phyloP scores from a whole-genome alignment of 2,888 invertebrate genomes.

The Nomada ruficornis region DNA sequence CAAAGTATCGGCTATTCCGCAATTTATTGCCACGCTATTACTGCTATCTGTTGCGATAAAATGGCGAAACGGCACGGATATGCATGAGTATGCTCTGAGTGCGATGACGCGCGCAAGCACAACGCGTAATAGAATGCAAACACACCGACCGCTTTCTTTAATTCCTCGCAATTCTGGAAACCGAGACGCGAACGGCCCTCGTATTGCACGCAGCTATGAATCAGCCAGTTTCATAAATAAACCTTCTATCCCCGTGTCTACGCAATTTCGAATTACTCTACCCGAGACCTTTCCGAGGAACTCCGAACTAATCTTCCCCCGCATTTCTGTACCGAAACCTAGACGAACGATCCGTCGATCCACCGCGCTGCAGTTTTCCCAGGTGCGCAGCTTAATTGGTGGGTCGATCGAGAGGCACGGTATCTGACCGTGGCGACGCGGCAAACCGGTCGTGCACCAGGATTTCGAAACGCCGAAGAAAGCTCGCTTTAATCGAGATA shows the following conservation, averaged over 20 bases:
- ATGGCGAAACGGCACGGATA: conserved; percentile 7
- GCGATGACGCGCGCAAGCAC: conserved; percentile 1
- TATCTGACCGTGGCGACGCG: conserved; percentile 33
- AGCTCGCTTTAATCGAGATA: conserved; percentile 66
- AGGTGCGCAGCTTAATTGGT: conserved; percentile 30
- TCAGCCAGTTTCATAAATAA: conserved; percentile 10
- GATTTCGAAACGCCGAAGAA: conserved; percentile 69
- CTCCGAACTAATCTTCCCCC: no score
- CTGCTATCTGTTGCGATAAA: conserved; percentile 7
- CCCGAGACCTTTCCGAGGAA: no score
- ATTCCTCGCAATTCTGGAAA: neutral
- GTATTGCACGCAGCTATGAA: conserved; percentile 1
- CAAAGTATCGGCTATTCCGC: neutral
- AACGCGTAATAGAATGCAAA: conserved; percentile 18
- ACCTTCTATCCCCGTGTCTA: neutral
- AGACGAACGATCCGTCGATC: neutral
- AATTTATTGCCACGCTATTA: conserved; percentile 8
- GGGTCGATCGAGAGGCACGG: conserved; percentile 30
- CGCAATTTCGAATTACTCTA: neutral
- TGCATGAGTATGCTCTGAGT: neutral
- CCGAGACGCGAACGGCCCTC: neutral
- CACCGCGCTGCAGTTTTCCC: neutral
- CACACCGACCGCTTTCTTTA: conserved; percentile 11
- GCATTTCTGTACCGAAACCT: neutral
- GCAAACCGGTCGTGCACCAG: conserved; percentile 63